A percentile compares a stretch with the other conserved stretches of the same genome.
phyloP scores from a whole-genome alignment of 2,797 vertebrate species.

The Valencia hispanica region DNA sequence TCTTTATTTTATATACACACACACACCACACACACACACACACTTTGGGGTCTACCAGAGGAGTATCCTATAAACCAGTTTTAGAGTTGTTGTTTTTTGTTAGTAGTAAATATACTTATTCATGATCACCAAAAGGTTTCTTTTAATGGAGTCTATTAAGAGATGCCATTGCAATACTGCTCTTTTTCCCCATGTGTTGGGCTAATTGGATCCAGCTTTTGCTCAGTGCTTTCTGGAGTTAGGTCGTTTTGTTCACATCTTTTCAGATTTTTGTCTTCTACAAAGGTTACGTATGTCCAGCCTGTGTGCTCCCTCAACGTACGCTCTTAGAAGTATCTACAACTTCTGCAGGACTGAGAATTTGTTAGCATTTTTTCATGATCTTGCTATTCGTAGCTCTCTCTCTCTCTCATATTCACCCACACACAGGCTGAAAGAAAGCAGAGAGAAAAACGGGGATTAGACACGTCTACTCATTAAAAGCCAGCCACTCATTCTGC shows the following conservation, averaged over 20 bases:
- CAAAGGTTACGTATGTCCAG: constrained; percentile 38
- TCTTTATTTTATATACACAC: constrained; percentile 63
- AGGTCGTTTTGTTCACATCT: constrained; percentile 46
- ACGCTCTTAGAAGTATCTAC: constrained; percentile 17
- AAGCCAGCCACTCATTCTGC: constrained; percentile 60
- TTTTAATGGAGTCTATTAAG: constrained; percentile 61
- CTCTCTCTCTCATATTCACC: constrained; percentile 4
- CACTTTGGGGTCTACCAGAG: constrained; percentile 62
- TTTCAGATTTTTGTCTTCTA: constrained; percentile 30
- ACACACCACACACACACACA: no score
- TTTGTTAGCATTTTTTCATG: constrained; percentile 1
- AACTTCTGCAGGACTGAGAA: constrained; percentile 19
- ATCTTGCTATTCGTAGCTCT: constrained; percentile 1
- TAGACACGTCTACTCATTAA: constrained; percentile 65
- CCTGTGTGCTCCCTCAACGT: constrained; percentile 22
- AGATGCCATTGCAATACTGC: constrained; percentile 57
- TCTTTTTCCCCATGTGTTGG: constrained; percentile 59
- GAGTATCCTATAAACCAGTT: constrained; percentile 43
- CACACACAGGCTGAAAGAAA: constrained; percentile 9
- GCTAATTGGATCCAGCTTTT: constrained; percentile 72
- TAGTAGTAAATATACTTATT: constrained; percentile 78
- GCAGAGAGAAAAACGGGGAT: constrained; percentile 38
- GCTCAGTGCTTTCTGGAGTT: constrained; percentile 49
- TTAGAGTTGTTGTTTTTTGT: constrained; percentile 67
- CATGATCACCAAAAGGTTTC: constrained; percentile 64